Percentiles rank a stretch among this genome's conserved stretches.
These are phyloP conservation scores for Ectobius pallidus DNA, from an alignment of 2,888 invertebrate species.

Conservation along the genomic window DNA sequence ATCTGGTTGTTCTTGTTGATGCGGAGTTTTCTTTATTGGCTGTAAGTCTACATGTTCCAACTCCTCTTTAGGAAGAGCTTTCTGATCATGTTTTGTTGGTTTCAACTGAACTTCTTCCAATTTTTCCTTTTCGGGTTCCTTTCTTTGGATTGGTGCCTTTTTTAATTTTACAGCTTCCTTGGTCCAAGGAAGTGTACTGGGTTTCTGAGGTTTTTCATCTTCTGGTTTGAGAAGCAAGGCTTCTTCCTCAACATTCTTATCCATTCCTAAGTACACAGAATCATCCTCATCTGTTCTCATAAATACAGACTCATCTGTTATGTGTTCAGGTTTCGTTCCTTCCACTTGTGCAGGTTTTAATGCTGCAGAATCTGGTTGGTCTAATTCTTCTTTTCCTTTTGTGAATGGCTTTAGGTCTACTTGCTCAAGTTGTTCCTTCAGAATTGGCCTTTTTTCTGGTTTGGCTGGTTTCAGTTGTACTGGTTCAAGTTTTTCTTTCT, in stretches of 20 bases:
- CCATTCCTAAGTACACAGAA: not conserved
- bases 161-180: conserved; percentile 47
- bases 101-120: conserved; percentile 60
- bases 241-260: not conserved
- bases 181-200: conserved; percentile 37
- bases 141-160: conserved; percentile 54
- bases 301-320: conserved; percentile 23
- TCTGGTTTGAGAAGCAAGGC: too few species aligned
- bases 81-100: conserved; percentile 47
- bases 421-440: conserved; percentile 36
- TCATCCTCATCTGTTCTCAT: not conserved
- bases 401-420: conserved; percentile 34
- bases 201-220: conserved; percentile 2
- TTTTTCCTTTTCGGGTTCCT: conserved; percentile 54
- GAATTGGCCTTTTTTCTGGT: conserved; percentile 36
- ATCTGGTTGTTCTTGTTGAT: conserved; percentile 11
- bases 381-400: conserved; percentile 26
- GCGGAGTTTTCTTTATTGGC: conserved; percentile 27
- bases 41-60: conserved; percentile 38
- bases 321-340: conserved; percentile 20
- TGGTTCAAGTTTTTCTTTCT: conserved; percentile 54
- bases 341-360: not conserved
- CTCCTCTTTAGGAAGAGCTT: conserved; percentile 31
- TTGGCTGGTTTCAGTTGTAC: conserved; percentile 60
- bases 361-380: conserved; percentile 10